Evolutionary conservation across 2,797 vertebrate species (phyloP), one percentile per base, ranked within the genome.

Genomic region (Garrulus glandarius): DNA sequence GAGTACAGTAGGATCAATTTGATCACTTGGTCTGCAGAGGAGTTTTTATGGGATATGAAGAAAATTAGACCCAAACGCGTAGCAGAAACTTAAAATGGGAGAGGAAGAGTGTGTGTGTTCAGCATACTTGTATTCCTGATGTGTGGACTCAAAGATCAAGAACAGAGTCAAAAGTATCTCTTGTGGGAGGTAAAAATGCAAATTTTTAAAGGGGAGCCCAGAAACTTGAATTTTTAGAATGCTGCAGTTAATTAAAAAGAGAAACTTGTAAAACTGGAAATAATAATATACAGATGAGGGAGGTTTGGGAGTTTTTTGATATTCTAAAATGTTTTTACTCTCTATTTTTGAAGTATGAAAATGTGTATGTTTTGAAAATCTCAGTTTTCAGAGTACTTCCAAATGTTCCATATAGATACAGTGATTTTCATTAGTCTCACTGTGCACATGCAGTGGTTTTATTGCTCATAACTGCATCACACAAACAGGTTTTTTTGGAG

Each of bases 301-400:
- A 44, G 18, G 13, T 23, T 49, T 12, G 15, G 7, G 18, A 1
- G 0, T 1, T 2, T 10, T 20, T 44, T 64, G 0, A 6, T 82
- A 12, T 39, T 87, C 20, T 32, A 10, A 72, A 67, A 61, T 47
- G 4, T 7, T 59, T 76, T 67, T 69, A 59, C 13, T 55, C 4
- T 49, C 21, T 9, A 15, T 34, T 80, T 67, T 36, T 64, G 15
- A 47, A 49, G 4, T 68, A 64, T 36, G 20, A 76, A 83, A 85
- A 83, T 50, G 14, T 49, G 5, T 77, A 14, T 26, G 14, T 80
- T 68, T 76, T 80, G 13, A 72, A 91, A 92, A 70, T 37, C 8
- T 49, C 19, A 32, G 22, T 43, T n/a, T 82, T 37, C 7, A 41
- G 27, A 32, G 4, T 21, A 10, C 23, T 72, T n/a, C 15, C 26